These are phyloP conservation scores for Crossaster papposus DNA, from an alignment of 53 echinoderm and acorn worm species.

Conservation along the genomic window DNA sequence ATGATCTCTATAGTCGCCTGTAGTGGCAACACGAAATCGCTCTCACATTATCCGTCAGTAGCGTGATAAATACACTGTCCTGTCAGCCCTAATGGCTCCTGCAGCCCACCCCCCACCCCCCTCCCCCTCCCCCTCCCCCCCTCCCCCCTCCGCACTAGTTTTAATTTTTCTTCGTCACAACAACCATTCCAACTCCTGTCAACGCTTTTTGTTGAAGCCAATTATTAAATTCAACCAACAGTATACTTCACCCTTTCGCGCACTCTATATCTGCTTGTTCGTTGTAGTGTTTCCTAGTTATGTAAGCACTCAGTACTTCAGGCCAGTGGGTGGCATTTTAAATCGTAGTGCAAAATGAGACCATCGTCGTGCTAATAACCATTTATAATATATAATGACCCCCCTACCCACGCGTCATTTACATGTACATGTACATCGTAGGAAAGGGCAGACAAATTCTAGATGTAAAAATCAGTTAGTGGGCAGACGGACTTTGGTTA, in stretches of 20 bases:
- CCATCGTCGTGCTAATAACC: not conserved
- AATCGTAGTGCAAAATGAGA: not conserved
- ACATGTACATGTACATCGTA: not conserved
- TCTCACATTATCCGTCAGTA: constrained; percentile 7
- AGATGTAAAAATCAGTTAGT: not conserved
- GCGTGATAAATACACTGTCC: constrained; percentile 12
- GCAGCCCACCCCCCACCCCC: not conserved
- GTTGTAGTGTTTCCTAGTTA: constrained; percentile 8
- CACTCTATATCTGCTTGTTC: not conserved
- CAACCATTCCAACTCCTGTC: not conserved
- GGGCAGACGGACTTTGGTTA: not conserved
- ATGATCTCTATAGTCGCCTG: constrained; percentile 14
- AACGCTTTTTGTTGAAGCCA: not conserved
- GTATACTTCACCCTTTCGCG: not conserved
- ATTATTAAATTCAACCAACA: not conserved
- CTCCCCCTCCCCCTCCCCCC: not conserved
- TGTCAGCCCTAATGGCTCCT: constrained; percentile 36
- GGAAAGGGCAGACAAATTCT: not conserved
- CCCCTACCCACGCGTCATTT: not conserved
- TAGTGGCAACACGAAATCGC: constrained; percentile 15
- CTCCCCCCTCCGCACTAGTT: not conserved
- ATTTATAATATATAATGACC: not conserved
- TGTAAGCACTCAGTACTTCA: constrained; percentile 15
- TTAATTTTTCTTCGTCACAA: not conserved
- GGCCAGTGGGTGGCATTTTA: no score